Percentiles rank a stretch among this genome's conserved stretches.
phyloP scores from a whole-genome alignment of 2,113 vertebrate species.

The Cisticola juncidis region DNA sequence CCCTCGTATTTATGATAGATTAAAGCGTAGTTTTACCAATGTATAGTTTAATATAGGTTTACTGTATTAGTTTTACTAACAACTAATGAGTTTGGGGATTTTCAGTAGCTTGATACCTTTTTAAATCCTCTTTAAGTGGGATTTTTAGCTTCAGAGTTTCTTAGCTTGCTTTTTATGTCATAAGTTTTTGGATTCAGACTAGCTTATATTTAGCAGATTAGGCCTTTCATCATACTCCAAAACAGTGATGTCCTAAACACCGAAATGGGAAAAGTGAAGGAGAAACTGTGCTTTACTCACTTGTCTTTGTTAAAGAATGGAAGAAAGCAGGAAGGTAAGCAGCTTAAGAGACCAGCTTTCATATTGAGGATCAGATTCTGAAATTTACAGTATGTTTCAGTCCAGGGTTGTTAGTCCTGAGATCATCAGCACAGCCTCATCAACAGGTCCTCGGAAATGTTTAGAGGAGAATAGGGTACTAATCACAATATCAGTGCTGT shows the following conservation, averaged over 20 bases:
- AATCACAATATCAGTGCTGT: background rate
- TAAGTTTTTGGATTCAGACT: background rate
- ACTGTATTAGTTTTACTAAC: background rate
- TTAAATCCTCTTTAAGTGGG: background rate
- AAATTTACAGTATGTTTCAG: background rate
- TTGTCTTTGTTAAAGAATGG: background rate
- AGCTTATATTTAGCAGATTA: background rate
- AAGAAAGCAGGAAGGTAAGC: background rate
- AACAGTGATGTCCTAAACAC: background rate
- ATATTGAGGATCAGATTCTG: background rate
- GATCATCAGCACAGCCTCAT: background rate
- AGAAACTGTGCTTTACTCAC: background rate
- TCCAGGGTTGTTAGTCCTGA: background rate
- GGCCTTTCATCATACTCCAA: background rate
- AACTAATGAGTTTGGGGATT: background rate
- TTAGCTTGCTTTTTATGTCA: background rate
- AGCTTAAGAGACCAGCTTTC: background rate
- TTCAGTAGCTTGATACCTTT: background rate
- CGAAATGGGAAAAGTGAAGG: background rate
- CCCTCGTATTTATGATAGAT: background rate
- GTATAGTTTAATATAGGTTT: background rate
- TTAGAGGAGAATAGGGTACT: background rate
- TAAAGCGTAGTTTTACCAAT: background rate
- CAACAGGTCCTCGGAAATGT: background rate
- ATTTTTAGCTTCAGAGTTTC: background rate